Conservation (phyloP, 2,113 vertebrate species). For the Litocranius walleri region DNA sequence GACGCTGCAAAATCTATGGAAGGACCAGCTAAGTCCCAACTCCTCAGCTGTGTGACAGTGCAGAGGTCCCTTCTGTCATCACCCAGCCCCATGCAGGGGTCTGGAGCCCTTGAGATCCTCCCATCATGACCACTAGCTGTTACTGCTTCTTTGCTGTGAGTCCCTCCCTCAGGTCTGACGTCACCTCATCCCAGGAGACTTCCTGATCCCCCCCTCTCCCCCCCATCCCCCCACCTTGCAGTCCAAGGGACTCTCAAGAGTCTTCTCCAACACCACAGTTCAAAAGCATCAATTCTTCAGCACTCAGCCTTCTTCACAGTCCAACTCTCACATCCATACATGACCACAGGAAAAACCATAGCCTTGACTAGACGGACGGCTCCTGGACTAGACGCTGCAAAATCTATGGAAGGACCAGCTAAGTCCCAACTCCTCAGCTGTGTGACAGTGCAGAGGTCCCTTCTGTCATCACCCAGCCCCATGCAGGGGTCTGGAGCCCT, state of each 20-base stretch:
- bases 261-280: no score
- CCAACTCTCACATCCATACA: no score
- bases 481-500: not conserved
- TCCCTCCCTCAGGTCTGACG: not conserved
- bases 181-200: not conserved
- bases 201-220: not conserved
- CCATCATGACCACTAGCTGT: not conserved
- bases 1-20: not conserved
- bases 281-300: no score
- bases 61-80: not conserved
- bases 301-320: no score
- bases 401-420: not conserved
- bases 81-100: not conserved
- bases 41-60: not conserved
- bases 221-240: rapidly evolving
- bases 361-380: no score
- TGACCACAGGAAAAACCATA: no score
- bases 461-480: not conserved
- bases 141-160: not conserved
- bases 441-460: not conserved
- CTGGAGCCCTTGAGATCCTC: not conserved
- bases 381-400: not conserved
- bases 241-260: no score
- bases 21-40: not conserved
- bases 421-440: not conserved